Percentiles rank a stretch among this genome's conserved stretches.
These are phyloP conservation scores for Pseudanteris insignis DNA, from an alignment of 2,888 invertebrate genomes.

Conservation along the genomic window DNA sequence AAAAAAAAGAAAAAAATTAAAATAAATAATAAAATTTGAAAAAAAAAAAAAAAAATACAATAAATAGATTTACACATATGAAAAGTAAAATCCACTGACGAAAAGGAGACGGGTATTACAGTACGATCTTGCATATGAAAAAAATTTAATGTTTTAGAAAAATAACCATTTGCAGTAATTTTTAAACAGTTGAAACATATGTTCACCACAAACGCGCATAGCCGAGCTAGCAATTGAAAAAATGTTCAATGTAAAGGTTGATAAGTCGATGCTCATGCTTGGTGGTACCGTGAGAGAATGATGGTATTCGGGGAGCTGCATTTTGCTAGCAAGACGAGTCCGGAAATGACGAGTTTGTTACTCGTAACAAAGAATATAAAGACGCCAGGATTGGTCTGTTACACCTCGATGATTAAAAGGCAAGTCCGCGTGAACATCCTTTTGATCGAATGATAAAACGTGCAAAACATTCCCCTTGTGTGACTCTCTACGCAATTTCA, in stretches of 20 bases:
- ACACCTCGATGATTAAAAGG: constrained; percentile 34
- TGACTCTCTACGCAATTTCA: constrained; percentile 7
- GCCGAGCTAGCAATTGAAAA: too few species aligned
- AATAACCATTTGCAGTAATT: too few species aligned
- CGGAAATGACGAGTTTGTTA: constrained; percentile 42
- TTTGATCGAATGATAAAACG: constrained; percentile 29
- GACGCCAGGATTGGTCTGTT: constrained; percentile 15
- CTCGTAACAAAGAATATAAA: constrained; percentile 29
- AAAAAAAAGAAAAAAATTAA: too few species aligned
- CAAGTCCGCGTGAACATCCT: constrained; percentile 32
- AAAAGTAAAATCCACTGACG: too few species aligned
- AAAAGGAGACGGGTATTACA: too few species aligned
- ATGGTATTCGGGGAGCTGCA: constrained; percentile 21
- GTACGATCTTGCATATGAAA: too few species aligned
- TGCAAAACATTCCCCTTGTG: constrained; percentile 24
- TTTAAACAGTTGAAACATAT: too few species aligned
- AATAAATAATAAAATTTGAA: too few species aligned
- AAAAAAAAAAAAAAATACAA: too few species aligned
- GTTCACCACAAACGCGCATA: too few species aligned
- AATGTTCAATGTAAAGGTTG: constrained; percentile 45
- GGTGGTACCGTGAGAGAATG: constrained; percentile 35
- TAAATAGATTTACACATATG: too few species aligned
- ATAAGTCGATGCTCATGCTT: constrained; percentile 30
- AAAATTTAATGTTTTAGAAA: too few species aligned
- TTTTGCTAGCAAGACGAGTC: constrained; percentile 33